Conservation (phyloP, 23 tunicate species). For the Oikopleura vanhoeffeni region DNA sequence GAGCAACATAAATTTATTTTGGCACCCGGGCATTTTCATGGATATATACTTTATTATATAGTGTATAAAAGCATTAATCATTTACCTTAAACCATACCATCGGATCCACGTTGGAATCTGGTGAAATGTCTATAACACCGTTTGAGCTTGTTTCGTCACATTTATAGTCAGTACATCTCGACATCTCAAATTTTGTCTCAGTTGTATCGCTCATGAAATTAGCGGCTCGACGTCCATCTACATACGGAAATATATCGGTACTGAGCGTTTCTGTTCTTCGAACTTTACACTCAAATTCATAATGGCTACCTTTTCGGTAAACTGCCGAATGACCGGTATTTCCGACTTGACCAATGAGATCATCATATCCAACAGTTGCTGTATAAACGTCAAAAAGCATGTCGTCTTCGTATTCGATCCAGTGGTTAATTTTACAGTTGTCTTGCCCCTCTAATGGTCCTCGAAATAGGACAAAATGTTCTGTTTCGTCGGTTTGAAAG, state of each 20-base stretch:
- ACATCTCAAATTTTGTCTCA: background rate
- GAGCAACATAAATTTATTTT: too few relatives aligned
- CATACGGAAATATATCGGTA: background rate
- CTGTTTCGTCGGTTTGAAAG: background rate
- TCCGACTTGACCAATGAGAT: background rate
- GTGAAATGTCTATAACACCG: background rate
- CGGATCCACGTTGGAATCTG: background rate
- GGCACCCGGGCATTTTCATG: too few relatives aligned
- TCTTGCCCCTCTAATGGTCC: background rate
- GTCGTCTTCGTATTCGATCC: background rate
- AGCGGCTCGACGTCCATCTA: background rate
- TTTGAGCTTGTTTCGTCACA: background rate
- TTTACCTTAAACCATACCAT: conserved; percentile 11
- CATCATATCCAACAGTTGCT: conserved; percentile 1
- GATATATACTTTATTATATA: too few relatives aligned
- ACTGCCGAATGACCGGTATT: background rate
- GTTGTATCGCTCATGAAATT: background rate
- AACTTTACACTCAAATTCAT: background rate
- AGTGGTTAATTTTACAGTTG: conserved; percentile 1
- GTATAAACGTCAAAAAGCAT: background rate
- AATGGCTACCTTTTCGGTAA: background rate
- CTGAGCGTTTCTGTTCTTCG: background rate
- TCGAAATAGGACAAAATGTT: background rate
- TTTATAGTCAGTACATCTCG: background rate
- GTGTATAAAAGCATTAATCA: too few relatives aligned